phyloP scores from a whole-genome alignment of 1,140 invertebrate genomes.

The Leptinotarsa texana region DNA sequence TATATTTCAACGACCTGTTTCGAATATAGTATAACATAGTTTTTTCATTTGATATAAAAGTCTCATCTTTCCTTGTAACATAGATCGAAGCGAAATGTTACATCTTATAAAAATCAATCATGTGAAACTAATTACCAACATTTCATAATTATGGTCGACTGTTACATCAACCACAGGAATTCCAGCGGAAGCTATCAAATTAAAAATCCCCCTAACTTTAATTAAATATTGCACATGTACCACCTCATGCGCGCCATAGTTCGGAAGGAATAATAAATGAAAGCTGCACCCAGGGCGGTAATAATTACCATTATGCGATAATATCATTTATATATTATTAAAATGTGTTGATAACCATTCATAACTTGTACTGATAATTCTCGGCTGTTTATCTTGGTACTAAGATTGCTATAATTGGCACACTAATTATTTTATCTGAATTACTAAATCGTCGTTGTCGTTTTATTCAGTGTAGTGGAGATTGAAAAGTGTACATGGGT shows the following conservation, averaged over 20 bases:
- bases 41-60: too few species aligned
- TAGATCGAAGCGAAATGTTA: neutral
- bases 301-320: slow-evolving; percentile 15
- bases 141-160: slow-evolving; percentile 1
- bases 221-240: slow-evolving; percentile 8
- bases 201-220: neutral
- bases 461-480: too few species aligned
- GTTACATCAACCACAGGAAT: neutral
- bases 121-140: neutral
- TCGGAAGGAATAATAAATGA: slow-evolving; percentile 1
- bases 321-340: slow-evolving; percentile 10
- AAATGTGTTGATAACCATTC: slow-evolving; percentile 16
- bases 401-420: slow-evolving; percentile 12
- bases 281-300: slow-evolving; percentile 5
- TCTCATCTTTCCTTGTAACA: too few species aligned
- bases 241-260: neutral
- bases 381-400: neutral
- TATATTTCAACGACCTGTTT: too few species aligned
- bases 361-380: slow-evolving; percentile 11
- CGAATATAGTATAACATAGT: too few species aligned
- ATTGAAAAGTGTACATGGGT: too few species aligned
- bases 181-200: neutral
- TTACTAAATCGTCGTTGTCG: too few species aligned
- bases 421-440: slow-evolving; percentile 1
- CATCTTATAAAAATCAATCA: neutral